Conservation (phyloP, 2,888 invertebrate species). For the Anarsia innoxiella region DNA sequence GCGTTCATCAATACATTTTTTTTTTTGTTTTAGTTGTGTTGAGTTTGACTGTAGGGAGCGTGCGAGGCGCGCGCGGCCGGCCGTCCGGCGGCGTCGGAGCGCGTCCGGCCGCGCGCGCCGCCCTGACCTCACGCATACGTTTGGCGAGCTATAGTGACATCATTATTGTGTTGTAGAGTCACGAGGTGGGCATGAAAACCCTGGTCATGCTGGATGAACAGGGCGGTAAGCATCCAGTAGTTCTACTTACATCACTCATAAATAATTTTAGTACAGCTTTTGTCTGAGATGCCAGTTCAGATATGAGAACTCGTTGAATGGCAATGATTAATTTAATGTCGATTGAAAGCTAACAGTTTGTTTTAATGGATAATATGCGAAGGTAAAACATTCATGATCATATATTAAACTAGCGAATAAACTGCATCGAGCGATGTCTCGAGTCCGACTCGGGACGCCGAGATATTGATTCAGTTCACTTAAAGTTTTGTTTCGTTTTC, state of each 20-base stretch:
- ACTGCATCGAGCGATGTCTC: constrained; percentile 44
- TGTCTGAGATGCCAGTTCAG: constrained; percentile 68
- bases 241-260: constrained; percentile 70
- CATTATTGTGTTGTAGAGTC: constrained; percentile 92
- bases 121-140: constrained; percentile 55
- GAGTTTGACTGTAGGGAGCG: constrained; percentile 59
- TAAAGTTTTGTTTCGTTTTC: constrained; percentile 59
- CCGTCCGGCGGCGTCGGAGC: constrained; percentile 20
- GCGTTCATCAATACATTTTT: constrained; percentile 53
- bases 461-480: constrained; percentile 36
- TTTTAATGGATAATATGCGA: constrained; percentile 57
- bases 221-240: constrained; percentile 95
- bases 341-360: constrained; percentile 63
- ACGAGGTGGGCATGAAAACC: constrained; percentile 99
- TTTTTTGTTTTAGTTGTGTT: constrained; percentile 61
- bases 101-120: constrained; percentile 14
- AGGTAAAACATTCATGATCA: constrained; percentile 66
- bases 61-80: constrained; percentile 38
- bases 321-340: constrained; percentile 49
- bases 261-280: constrained; percentile 70
- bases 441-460: constrained; percentile 34
- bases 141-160: constrained; percentile 75
- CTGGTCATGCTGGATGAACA: constrained; percentile 99
- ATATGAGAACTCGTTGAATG: constrained; percentile 59
- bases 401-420: constrained; percentile 45